These are phyloP conservation scores for Sakesphorus luctuosus DNA, from an alignment of 2,113 vertebrate species.

Conservation along the genomic window DNA sequence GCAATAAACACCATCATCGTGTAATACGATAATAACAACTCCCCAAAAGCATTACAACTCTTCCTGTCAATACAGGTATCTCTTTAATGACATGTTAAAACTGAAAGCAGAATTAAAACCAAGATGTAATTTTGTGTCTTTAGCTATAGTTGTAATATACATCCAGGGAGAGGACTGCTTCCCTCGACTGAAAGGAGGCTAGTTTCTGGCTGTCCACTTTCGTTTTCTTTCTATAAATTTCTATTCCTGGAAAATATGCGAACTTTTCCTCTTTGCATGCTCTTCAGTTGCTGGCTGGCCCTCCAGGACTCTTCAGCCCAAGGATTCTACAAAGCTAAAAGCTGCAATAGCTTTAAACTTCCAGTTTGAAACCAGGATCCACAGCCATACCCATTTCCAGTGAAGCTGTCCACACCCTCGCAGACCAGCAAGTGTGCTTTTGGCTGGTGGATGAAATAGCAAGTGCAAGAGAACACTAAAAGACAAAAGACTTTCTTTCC, in stretches of 20 bases:
- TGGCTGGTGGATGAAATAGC: neutral
- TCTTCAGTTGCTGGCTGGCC: neutral
- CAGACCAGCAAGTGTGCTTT: neutral
- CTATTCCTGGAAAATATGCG: neutral
- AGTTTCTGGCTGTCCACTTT: neutral
- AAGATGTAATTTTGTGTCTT: neutral
- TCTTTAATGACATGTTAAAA: conserved; percentile 47
- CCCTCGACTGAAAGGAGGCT: neutral
- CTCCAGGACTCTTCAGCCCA: neutral
- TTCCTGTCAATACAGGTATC: conserved; percentile 60
- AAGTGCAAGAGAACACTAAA: neutral
- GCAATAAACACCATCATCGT: conserved; percentile 42
- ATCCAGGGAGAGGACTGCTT: neutral
- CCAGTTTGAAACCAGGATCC: neutral
- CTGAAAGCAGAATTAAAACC: conserved; percentile 36
- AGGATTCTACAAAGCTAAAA: neutral
- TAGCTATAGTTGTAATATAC: neutral
- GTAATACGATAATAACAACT: conserved; percentile 55
- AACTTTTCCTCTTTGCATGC: neutral
- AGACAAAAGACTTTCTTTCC: conserved; percentile 36
- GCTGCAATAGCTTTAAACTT: neutral
- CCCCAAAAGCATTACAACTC: conserved; percentile 44
- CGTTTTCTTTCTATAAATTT: neutral
- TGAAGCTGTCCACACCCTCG: neutral
- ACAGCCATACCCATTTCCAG: neutral